Percentiles rank a stretch among this genome's conserved stretches.
phyloP scores from a whole-genome alignment of 2,888 invertebrate genomes.

The Drosophila seclusa region DNA sequence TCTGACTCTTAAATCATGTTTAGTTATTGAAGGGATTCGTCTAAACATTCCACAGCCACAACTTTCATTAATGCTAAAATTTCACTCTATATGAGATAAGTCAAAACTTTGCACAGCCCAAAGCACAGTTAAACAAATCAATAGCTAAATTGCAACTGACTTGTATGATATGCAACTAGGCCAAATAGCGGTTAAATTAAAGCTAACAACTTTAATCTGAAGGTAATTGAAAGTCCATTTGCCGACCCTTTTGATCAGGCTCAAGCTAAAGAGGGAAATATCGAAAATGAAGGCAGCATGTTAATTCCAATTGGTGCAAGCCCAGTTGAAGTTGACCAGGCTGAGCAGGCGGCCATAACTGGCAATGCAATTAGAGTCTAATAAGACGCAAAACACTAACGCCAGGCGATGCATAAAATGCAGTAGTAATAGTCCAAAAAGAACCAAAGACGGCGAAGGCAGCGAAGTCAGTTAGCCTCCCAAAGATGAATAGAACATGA shows the following conservation, averaged over 20 bases:
- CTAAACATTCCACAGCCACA: too few relatives aligned
- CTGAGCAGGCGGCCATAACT: constrained; percentile 44
- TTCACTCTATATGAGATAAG: neutral
- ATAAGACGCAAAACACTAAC: constrained; percentile 78
- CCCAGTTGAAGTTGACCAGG: constrained; percentile 27
- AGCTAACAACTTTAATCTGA: constrained; percentile 26
- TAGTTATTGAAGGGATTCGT: too few relatives aligned
- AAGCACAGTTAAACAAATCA: neutral
- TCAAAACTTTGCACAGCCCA: too few relatives aligned
- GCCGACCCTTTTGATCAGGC: constrained; percentile 37
- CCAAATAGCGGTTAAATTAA: constrained; percentile 58
- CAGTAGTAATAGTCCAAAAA: constrained; percentile 66
- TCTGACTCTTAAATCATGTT: neutral
- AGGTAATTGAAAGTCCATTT: constrained; percentile 41
- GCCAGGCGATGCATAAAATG: constrained; percentile 71
- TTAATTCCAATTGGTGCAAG: constrained; percentile 50
- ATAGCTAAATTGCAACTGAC: too few relatives aligned
- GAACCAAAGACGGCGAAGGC: constrained; percentile 11
- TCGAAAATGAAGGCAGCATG: constrained; percentile 11
- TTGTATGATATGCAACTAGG: constrained; percentile 50
- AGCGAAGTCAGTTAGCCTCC: constrained; percentile 15
- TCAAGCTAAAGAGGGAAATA: neutral
- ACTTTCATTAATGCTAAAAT: neutral
- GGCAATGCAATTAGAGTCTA: constrained; percentile 77
- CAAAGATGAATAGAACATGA: constrained; percentile 64